Conservation (phyloP, 2,113 vertebrate genomes). For the Holacanthus passer region DNA sequence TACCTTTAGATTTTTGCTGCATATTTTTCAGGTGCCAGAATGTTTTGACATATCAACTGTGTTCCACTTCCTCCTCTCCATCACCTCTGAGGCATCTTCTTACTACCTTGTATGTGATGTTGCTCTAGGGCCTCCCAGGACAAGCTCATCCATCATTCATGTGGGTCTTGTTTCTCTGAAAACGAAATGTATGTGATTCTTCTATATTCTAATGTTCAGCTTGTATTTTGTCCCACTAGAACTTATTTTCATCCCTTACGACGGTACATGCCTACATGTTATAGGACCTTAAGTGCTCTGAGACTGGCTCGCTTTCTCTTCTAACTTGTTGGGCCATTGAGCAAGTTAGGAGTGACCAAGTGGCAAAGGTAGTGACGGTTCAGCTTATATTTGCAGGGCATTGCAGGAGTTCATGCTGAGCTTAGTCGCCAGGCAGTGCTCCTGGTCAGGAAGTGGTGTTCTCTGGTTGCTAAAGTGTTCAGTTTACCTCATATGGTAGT, state of each 20-base stretch:
- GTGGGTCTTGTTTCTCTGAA: conserved; percentile 58
- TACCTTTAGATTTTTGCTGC: conserved; percentile 65
- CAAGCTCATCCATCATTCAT: conserved; percentile 49
- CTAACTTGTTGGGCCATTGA: conserved; percentile 54
- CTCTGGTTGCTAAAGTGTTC: conserved; percentile 37
- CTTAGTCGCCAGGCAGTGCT: not conserved
- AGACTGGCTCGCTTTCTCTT: conserved; percentile 51
- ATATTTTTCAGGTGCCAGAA: conserved; percentile 65
- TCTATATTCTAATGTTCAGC: conserved; percentile 57
- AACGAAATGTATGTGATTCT: conserved; percentile 60
- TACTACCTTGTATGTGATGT: conserved; percentile 46
- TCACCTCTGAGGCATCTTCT: conserved; percentile 40
- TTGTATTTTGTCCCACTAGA: conserved; percentile 48
- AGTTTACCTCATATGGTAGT: conserved; percentile 60
- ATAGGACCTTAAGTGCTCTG: conserved; percentile 77
- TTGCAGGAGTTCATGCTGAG: conserved; percentile 14
- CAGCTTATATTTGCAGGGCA: conserved; percentile 10
- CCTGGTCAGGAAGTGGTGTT: conserved; percentile 11
- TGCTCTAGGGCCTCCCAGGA: conserved; percentile 50
- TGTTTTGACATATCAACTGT: conserved; percentile 65
- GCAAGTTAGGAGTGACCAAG: conserved; percentile 46
- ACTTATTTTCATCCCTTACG: conserved; percentile 39
- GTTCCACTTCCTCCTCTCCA: conserved; percentile 42
- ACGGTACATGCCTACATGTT: conserved; percentile 59
- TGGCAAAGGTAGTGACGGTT: conserved; percentile 18